Evolutionary conservation across 2,113 vertebrate genomes (phyloP).

Genomic region (Siniperca knerii): DNA sequence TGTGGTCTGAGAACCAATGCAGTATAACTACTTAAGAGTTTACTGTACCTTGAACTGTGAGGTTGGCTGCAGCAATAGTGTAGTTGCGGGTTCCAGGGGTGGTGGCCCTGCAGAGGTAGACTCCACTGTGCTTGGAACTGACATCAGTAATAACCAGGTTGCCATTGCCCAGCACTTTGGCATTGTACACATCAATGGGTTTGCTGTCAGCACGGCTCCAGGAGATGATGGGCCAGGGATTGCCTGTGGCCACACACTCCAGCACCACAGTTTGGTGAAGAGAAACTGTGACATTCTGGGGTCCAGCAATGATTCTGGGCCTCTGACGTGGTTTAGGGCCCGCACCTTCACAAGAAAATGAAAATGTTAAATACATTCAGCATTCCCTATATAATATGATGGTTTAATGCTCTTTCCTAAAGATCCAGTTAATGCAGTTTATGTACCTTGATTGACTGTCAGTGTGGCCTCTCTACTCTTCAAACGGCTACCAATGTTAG

Average conservation of each 20-base stretch:
- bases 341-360: conserved; percentile 75
- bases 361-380: background rate
- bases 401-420: background rate
- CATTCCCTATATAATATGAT: background rate
- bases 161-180: conserved; percentile 93
- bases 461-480: conserved; percentile 90
- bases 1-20: background rate
- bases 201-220: conserved; percentile 96
- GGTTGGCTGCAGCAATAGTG: conserved; percentile 90
- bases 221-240: conserved; percentile 94
- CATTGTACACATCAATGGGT: conserved; percentile 96
- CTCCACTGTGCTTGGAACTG: conserved; percentile 88
- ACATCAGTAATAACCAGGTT: conserved; percentile 93
- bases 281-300: conserved; percentile 90
- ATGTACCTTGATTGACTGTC: conserved; percentile 89
- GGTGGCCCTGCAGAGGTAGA: conserved; percentile 95
- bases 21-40: conserved; percentile 28
- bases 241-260: conserved; percentile 94
- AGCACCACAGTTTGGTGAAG: conserved; percentile 91
- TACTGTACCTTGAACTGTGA: conserved; percentile 92
- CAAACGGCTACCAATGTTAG: conserved; percentile 85
- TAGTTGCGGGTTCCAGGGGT: conserved; percentile 96
- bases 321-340: conserved; percentile 83
- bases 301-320: conserved; percentile 92
- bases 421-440: background rate